Conservation (phyloP, 2,113 vertebrate genomes). For the Chloebia gouldiae region DNA sequence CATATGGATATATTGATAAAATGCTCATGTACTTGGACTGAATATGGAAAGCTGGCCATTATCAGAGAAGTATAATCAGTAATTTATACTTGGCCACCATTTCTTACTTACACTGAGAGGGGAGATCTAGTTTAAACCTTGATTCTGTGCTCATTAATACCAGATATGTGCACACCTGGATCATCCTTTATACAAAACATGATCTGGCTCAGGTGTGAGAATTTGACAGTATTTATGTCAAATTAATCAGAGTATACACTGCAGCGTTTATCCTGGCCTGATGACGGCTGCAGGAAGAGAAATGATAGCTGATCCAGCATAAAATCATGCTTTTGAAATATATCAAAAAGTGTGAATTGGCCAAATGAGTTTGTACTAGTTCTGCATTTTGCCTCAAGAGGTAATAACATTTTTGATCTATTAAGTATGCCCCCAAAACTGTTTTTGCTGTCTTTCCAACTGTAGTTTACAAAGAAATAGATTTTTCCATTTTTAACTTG, state of each 20-base stretch:
- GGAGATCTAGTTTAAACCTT: not conserved
- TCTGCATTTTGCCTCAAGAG: constrained; percentile 15
- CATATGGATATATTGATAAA: not conserved
- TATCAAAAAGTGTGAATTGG: constrained; percentile 28
- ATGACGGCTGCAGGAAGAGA: not conserved
- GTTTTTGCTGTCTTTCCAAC: not conserved
- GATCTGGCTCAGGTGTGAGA: constrained; percentile 13
- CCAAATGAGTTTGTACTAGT: constrained; percentile 42
- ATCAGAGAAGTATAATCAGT: not conserved
- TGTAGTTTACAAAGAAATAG: not conserved
- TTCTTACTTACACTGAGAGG: not conserved
- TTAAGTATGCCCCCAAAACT: not conserved
- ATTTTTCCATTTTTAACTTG: not conserved
- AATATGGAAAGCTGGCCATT: not conserved
- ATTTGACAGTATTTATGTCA: constrained; percentile 28
- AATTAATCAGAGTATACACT: constrained; percentile 31
- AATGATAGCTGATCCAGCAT: constrained; percentile 24
- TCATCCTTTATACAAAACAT: not conserved
- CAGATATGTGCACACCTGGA: not conserved
- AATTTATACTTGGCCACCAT: not conserved
- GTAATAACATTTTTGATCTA: constrained; percentile 21
- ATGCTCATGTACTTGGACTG: not conserved
- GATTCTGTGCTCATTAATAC: not conserved
- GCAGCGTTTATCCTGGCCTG: constrained; percentile 12
- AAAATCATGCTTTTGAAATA: constrained; percentile 41